Evolutionary conservation across 2,113 vertebrate species (phyloP), one percentile per base, ranked within the genome.

Genomic region (Sphyrna mokarran): DNA sequence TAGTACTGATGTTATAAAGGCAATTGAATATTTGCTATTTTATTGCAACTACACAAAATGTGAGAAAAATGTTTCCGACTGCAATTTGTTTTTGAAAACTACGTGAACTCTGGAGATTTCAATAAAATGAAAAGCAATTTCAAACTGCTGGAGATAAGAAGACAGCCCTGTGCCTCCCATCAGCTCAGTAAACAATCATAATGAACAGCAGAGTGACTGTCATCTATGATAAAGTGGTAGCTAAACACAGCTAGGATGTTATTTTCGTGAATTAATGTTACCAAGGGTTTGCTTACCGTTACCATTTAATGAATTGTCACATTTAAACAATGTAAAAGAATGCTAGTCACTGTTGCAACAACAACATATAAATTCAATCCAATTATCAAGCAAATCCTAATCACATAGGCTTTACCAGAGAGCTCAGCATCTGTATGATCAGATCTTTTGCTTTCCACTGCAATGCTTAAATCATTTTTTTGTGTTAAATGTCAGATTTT

Each of bases 241-340:
- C 97, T 97, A 96, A 97, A 98, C 97, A 97, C 97, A 90, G 97
- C 97, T 97, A 97, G 98, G 96, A 97, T 97, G 98, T 97, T 97
- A 97, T 98, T 98, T 98, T 96, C 96, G 13, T 61, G 97, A 98
- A 97, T 97, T 97, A 97, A 98, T 97, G 97, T 96, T 96, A 96
- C 97, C 97, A 96, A 96, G 48, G 96, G 96, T 3, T 23, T 96
- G 95, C 97, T 96, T 97, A 97, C 96, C 96, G 96, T 96, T 96
- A 58, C 96, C 90, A 76, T 96, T 97, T 98, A 98, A 98, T 98
- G 98, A 98, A 98, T 96, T 96, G 97, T 97, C 97, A 97, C 96
- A 97, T 98, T 97, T 97, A 96, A 96, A 96, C 96, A 96, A 97
- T 97, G 89, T 66, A 37, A 93, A 76, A 95, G 69, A 95, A 95